Evolutionary conservation across 2,797 vertebrate genomes (phyloP), one percentile per base, ranked within the genome.

Genomic region (Corythornis leucogaster): DNA sequence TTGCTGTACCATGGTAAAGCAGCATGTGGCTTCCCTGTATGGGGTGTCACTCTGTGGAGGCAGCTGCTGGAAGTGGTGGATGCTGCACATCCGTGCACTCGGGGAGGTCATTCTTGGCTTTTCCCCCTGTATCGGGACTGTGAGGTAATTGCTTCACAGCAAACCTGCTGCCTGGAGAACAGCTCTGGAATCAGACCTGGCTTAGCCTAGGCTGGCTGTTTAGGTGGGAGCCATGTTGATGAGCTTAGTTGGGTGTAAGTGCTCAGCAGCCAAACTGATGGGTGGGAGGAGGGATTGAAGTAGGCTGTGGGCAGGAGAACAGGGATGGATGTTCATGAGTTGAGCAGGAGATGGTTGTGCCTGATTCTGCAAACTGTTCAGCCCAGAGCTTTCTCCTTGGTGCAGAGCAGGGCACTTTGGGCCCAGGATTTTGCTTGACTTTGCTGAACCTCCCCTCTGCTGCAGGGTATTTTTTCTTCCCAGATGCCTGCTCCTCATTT

Each of bases 21-120:
- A 15, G 51, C 24, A 4, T 4, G 1, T 2, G 51, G 15, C 11
- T 31, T 31, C 1, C 6, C 48, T 30, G 6, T 3, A 31, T 10
- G 31, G 11, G 2, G 6, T 11, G 9, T 45, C 17, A 4, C 35
- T 20, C 12, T 2, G 2, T 2, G 18, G 18, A 6, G 30, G 40
- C 4, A 6, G 33, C 33, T 8, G 30, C 30, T 15, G 1, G 50
- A 8, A 2, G 0, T 6, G 26, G 26, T 16, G 4, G n/a, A 43
- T 6, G 0, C 8, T 2, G 0, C 1, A 2, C 3, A 11, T 7
- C 16, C 0, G 3, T 2, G 17, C 0, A 0, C 1, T 12, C 8
- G 6, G 69, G 68, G n/a, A 48, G 6, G 9, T 22, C 12, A 0
- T 24, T 17, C n/a, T 3, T 12, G n/a, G 43, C 20, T 63, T 6